Base-by-base conservation (phyloP, 1,140 invertebrate species). In the Caenorhabditis remanei region DNA sequence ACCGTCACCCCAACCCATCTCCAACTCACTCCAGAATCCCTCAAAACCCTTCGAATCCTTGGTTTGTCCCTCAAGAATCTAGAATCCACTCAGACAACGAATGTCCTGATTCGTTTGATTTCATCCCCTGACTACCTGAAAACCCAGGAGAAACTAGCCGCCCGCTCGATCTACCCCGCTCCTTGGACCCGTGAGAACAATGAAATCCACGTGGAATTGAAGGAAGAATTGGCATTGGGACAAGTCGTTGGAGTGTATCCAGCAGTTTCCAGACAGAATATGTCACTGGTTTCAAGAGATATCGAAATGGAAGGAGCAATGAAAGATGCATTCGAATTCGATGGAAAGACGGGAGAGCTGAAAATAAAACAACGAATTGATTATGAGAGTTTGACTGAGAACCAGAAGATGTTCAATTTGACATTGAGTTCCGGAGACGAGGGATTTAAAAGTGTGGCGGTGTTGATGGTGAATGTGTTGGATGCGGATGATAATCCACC, bases 401-500 rank as follows among this genome's bases (percentile, higher is more conserved):
- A 2, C 14, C 63, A 85, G 32, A 75, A 53, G 40, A 56, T 19
- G n/a, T 75, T 75, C 32, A 67, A 55, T 40, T 50, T 85, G 67
- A 85, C 46, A 24, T 13, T 85, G 21, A n/a, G 3, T 6, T 71
- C 85, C 9, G 85, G 85, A 41, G 85, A 85, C 5, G 50, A 56
- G 16, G 85, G 65, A 50, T 85, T 32, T 40, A 46, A 56, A 53
- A 75, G 63, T 58, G 16, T 16, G 21, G 85, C 67, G 0, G 24
- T 53, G 16, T 14, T 85, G 16, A 85, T 40, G 63, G 46, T 85
- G 1, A 19, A 67, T 14, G 46, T 85, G 41, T 14, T 79, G 48
- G 85, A 85, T 48, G 65, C 53, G 32, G 85, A 85, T 79, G 85
- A 85, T 48, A 85, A 85, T 56, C 24, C 85, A 6, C 85, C 85